phyloP scores from a whole-genome alignment of 2,797 vertebrate species.

The Alca torda region DNA sequence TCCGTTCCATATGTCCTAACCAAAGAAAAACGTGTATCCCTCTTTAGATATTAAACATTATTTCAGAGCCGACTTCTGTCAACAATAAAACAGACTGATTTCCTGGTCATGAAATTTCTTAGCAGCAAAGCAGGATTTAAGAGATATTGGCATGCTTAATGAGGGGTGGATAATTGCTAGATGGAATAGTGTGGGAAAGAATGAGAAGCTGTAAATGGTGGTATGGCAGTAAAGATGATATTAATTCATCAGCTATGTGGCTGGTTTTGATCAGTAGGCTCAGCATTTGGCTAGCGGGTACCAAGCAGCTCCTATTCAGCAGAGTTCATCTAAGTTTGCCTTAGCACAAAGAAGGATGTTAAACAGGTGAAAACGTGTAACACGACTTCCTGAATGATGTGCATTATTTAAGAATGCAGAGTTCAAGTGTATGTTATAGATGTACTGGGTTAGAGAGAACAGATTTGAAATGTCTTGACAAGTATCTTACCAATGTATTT shows the following conservation, averaged over 20 bases:
- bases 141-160: conserved; percentile 37
- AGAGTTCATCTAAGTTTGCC: not conserved
- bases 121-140: conserved; percentile 27
- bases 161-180: conserved; percentile 1
- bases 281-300: not conserved
- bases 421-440: not conserved
- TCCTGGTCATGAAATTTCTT: not conserved
- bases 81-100: conserved; percentile 4
- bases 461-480: conserved; percentile 21
- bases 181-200: conserved; percentile 19
- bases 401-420: conserved; percentile 21
- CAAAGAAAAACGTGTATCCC: not conserved
- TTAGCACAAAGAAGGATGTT: not conserved
- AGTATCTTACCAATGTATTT: conserved; percentile 30
- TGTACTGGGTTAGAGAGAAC: conserved; percentile 5
- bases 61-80: not conserved
- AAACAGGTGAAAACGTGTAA: not conserved
- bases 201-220: not conserved
- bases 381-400: not conserved
- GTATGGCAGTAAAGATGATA: not conserved
- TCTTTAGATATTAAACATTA: not conserved
- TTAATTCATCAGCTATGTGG: conserved; percentile 3
- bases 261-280: not conserved
- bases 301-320: not conserved
- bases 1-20: not conserved